Percentiles rank a stretch among this genome's conserved stretches.
Evolutionary conservation across 2,113 vertebrate genomes (phyloP).

Genomic region (Rafetus swinhoei): DNA sequence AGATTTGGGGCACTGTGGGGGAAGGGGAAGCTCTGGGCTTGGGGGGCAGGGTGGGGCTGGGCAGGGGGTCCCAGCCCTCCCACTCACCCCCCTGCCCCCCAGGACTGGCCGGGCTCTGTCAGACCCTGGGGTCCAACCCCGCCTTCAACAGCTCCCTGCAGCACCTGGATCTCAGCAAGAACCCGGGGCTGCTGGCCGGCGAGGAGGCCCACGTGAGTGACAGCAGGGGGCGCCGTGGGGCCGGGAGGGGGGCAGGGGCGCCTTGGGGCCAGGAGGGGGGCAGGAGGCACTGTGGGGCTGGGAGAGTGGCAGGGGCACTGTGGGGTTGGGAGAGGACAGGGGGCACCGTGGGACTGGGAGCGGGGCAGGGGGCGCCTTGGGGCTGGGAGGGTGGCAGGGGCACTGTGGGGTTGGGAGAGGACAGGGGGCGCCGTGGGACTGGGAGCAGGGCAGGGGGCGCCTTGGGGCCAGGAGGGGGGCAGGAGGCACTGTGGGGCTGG

Average conservation of each 20-base stretch:
- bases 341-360: background rate
- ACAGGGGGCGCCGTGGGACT: background rate
- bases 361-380: background rate
- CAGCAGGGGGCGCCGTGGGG: no score
- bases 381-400: background rate
- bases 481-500: no score
- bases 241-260: no score
- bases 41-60: background rate
- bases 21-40: background rate
- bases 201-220: conserved; percentile 89
- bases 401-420: no score
- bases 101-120: conserved; percentile 90
- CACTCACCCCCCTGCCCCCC: background rate
- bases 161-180: conserved; percentile 91
- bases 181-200: conserved; percentile 88
- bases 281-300: no score
- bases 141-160: conserved; percentile 90
- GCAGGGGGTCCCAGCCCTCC: conserved; percentile 28
- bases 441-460: no score
- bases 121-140: conserved; percentile 88
- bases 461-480: no score
- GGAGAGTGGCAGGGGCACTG: no score
- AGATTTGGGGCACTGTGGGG: no score
- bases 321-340: no score
- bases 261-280: no score